Evolutionary conservation across 2,888 invertebrate species (phyloP), one percentile per base, ranked within the genome.

Genomic region (Agriopis aurantiaria): DNA sequence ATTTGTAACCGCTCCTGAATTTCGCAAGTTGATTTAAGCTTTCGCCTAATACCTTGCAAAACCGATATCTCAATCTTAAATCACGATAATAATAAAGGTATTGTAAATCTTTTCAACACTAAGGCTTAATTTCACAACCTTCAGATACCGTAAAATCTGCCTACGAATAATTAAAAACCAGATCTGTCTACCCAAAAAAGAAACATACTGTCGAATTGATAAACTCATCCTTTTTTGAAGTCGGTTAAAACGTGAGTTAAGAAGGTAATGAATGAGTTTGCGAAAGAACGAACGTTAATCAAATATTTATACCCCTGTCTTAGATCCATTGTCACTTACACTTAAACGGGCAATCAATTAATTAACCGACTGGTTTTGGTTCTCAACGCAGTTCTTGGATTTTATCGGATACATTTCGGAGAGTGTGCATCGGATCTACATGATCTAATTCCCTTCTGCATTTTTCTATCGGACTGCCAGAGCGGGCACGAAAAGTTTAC

Each of bases 1-100:
- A 51, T 51, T 67, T 60, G 57, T 43, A 65, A 65, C 59, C 41
- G 51, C 51, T 68, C n/a, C 60, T 53, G 52, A 64, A 55, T 72
- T 68, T 59, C 14, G 65, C 65, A 72, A 72, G 49, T 58, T 52
- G 46, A 71, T 61, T 52, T 40, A 68, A 62, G 64, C 64, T 62
- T 61, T 71, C 61, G 58, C 48, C 61, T 41, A 48, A 57, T 6
- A 59, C 48, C 33, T 68, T 68, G 59, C 63, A 41, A 63, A 57
- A 69, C 33, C n/a, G 53, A 61, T 62, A 65, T 65, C 61, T 69
- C 45, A 62, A 62, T 69, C 57, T 56, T 17, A 55, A 52, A 69
- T 65, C 60, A 69, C 45, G 65, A 56, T 65, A 61, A 51, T 49
- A 63, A 63, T 68, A 58, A 57, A 45, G 33, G 52, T 33, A 68